Conservation (phyloP, 2,888 invertebrate genomes). For the Polylopha cassiicola region DNA sequence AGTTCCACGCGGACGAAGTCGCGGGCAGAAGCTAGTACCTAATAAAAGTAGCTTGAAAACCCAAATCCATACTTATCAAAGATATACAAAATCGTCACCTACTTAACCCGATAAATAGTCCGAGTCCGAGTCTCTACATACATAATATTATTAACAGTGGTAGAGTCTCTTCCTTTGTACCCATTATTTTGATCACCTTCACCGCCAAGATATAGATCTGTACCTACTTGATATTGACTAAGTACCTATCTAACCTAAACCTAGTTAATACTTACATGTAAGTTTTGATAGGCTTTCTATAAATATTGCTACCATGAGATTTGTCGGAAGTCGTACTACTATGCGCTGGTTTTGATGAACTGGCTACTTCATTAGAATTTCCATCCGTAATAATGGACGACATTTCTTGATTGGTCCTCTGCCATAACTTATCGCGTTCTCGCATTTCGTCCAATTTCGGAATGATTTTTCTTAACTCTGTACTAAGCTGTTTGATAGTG, state of each 20-base stretch:
- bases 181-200: no score
- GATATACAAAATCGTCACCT: no score
- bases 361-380: conserved; percentile 60
- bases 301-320: conserved; percentile 22
- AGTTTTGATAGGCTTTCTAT: conserved; percentile 31
- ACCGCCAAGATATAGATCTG: not conserved
- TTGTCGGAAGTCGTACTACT: conserved; percentile 25
- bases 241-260: not conserved
- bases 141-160: no score
- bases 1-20: no score
- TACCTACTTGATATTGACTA: not conserved
- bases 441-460: conserved; percentile 71
- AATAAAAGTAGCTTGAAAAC: no score
- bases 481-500: conserved; percentile 67
- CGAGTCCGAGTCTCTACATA: no score
- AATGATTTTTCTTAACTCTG: conserved; percentile 68
- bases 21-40: no score
- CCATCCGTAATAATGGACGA: conserved; percentile 45
- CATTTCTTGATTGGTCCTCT: conserved; percentile 42
- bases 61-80: no score
- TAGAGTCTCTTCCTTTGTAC: no score
- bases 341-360: conserved; percentile 30
- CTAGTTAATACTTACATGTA: conserved; percentile 37
- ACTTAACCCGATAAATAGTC: no score
- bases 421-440: conserved; percentile 61